Evolutionary conservation across 2,888 invertebrate species (phyloP), one percentile per base, ranked within the genome.

Genomic region (Diloba caeruleocephala): DNA sequence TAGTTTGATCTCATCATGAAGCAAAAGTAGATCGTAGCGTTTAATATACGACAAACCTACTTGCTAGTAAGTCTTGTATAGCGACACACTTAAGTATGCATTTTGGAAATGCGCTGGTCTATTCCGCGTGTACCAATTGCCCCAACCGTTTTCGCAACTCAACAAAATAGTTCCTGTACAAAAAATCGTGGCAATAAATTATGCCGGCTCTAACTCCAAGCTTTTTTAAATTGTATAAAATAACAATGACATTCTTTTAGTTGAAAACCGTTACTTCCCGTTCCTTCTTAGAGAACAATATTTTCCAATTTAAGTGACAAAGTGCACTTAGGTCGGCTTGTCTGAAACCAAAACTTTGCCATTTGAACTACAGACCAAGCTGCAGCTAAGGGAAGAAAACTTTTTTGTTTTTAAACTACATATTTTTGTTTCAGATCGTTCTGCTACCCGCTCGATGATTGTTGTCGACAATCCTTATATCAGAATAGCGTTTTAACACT

Each of bases 291-390:
- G 82, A 86, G 87, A 87, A 89, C 91, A 88, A 92, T 92, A 92
- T 92, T 92, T 92, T 92, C 85, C 91, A 91, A 91, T 92, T 89
- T 91, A 91, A 89, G 90, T 89, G 92, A 92, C 90, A 92, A 91
- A 92, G 92, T 92, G 92, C 92, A 92, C 92, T 92, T 91, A 92
- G 88, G 86, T 85, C 87, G 87, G 84, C 86, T 85, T 85, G 87
- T 87, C 82, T 86, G 87, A 88, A 90, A 91, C 91, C 88, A 90
- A 92, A 92, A 92, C 92, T 92, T 92, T 81, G 82, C 89, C 86
- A 91, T 90, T 90, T 88, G 86, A 89, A 89, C 86, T 87, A 87
- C 80, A 88, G 83, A 84, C 78, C 84, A 83, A 87, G 81, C 84
- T 85, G 84, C 81, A 85, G 66, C 77, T 71, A 64, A 67, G 69